These are phyloP conservation scores for Aegithalos caudatus DNA, from an alignment of 2,113 vertebrate genomes.

Conservation along the genomic window DNA sequence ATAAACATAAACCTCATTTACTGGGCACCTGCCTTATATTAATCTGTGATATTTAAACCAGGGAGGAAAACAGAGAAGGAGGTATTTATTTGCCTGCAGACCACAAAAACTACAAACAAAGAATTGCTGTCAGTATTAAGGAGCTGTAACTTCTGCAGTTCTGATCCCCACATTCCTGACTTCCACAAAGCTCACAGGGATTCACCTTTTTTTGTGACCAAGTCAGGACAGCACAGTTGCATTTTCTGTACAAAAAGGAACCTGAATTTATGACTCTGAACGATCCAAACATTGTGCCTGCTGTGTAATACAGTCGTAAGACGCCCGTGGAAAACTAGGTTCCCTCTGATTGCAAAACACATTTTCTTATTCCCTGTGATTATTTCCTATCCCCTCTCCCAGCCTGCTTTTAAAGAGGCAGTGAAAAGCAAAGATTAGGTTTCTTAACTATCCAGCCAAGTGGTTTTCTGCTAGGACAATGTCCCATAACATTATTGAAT, in stretches of 20 bases:
- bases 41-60: constrained; percentile 14
- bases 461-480: background rate
- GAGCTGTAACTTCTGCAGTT: background rate
- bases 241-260: background rate
- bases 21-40: constrained; percentile 70
- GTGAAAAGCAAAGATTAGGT: background rate
- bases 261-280: background rate
- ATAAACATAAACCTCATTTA: constrained; percentile 57
- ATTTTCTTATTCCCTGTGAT: background rate
- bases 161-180: background rate
- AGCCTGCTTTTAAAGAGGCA: background rate
- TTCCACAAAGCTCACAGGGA: background rate
- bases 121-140: background rate
- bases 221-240: background rate
- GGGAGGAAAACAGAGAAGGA: background rate
- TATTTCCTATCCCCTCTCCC: background rate
- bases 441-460: background rate
- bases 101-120: background rate
- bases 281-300: background rate
- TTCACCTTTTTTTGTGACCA: background rate
- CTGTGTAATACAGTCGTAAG: background rate
- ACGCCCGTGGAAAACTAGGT: background rate
- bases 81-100: background rate
- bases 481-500: background rate
- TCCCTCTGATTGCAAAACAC: background rate